Conservation (phyloP, 2,797 vertebrate species). For the Thripadectes ignobilis region DNA sequence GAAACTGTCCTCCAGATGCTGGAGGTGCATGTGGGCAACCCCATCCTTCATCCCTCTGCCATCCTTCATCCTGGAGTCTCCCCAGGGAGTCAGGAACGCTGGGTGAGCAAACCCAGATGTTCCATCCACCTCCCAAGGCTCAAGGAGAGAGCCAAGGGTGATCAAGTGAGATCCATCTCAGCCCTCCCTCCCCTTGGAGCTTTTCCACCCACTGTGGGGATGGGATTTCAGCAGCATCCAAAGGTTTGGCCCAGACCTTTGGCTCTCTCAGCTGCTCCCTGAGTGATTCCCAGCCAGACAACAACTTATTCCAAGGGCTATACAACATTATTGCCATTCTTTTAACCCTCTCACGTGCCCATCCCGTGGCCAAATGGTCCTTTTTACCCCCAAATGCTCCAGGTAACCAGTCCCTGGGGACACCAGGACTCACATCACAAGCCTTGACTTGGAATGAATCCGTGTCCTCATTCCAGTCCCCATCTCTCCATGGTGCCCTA, state of each 20-base stretch:
- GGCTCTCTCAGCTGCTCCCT: not conserved
- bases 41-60: no score
- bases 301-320: slow-evolving; percentile 49
- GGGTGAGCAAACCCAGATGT: not conserved
- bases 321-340: not conserved
- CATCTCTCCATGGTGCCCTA: not conserved
- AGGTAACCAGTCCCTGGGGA: not conserved
- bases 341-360: not conserved
- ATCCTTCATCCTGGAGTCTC: not conserved
- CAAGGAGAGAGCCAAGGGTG: not conserved
- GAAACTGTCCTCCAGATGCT: not conserved
- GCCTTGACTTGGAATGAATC: not conserved
- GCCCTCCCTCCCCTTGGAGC: not conserved
- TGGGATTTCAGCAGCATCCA: not conserved
- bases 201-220: accelerated
- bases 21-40: not conserved
- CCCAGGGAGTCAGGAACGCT: not conserved
- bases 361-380: not conserved
- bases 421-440: accelerated
- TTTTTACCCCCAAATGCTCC: not conserved
- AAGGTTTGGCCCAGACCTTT: not conserved
- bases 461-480: not conserved
- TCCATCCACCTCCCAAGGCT: not conserved
- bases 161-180: not conserved
- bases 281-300: not conserved